Base-by-base conservation (phyloP, 2,113 vertebrate species). In the Petroica traversi region DNA sequence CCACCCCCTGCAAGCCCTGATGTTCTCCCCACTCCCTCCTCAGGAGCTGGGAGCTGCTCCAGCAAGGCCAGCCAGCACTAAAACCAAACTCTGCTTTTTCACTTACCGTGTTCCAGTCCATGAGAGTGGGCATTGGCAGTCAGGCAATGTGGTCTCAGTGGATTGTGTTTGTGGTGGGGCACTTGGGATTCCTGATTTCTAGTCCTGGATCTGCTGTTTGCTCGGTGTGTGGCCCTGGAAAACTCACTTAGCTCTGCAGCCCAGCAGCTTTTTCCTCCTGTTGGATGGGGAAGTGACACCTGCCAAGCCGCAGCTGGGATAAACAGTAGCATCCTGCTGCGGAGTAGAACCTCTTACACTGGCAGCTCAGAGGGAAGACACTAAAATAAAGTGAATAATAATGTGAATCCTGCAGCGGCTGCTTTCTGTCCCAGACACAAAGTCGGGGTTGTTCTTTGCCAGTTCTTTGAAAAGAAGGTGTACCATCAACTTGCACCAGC, bases 171-270 rank as follows among this genome's bases (percentile, higher is more conserved):
- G 89, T 96, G 95, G 96, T 93, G 5, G 8, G 51, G 72, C 5
- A 19, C 82, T 94, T 7, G 5, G 41, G 85, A 93, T 88, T 89
- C 92, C 78, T 81, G n/a, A 48, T 92, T 94, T 63, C 68, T 52
- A 29, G 52, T 81, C 69, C 86, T 93, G 94, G n/a, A n/a, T n/a
- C 78, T 59, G 11, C 51, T 90, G 92, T 76, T 61, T 67, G 71
- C 94, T 80, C 3, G 0, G 19, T 96, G 93, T 96, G 92, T 97
- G 94, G 95, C 94, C 94, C 88, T 96, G 94, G 89, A 94, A 76
- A 80, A 25, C 51, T 95, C 81, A 16, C 62, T 76, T 11, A 64
- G 73, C 57, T 87, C 55, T 63, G 51, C 55, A 74, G 63, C 9
- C 0, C 19, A 2, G 80, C 28, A 67, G 14, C n/a, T 54, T 95